These are phyloP conservation scores for Paracanthobrama guichenoti DNA, from an alignment of 2,113 vertebrate species.

Conservation along the genomic window DNA sequence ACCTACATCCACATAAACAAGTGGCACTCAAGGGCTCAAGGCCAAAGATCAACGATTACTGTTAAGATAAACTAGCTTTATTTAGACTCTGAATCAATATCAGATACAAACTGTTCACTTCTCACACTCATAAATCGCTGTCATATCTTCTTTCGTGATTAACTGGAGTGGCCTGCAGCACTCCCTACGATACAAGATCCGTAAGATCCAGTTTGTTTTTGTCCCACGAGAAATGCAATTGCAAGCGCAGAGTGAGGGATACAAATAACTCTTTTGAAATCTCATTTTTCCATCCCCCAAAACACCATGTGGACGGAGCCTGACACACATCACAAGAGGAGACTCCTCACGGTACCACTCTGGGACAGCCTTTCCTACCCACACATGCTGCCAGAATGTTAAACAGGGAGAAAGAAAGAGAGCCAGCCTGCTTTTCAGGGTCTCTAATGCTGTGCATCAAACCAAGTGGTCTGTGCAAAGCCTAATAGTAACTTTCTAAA, in stretches of 20 bases:
- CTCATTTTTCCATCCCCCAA: constrained; percentile 9
- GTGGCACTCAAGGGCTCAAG: background rate
- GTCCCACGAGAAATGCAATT: constrained; percentile 14
- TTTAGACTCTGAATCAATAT: constrained; percentile 43
- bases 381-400: constrained; percentile 41
- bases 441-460: constrained; percentile 2
- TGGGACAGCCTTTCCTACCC: constrained; percentile 36
- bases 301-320: constrained; percentile 23
- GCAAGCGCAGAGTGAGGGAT: background rate
- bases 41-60: constrained; percentile 30
- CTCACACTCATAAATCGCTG: constrained; percentile 14
- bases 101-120: constrained; percentile 21
- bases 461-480: background rate
- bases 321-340: constrained; percentile 34
- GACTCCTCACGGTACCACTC: constrained; percentile 29
- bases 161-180: background rate
- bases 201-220: background rate
- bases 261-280: constrained; percentile 33
- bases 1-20: background rate
- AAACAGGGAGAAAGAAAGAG: constrained; percentile 39
- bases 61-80: constrained; percentile 29
- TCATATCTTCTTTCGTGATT: constrained; percentile 10
- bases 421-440: constrained; percentile 18
- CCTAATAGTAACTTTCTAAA: background rate
- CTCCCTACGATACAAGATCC: constrained; percentile 23